phyloP scores from a whole-genome alignment of 2,113 vertebrate genomes.

The Procavia capensis region DNA sequence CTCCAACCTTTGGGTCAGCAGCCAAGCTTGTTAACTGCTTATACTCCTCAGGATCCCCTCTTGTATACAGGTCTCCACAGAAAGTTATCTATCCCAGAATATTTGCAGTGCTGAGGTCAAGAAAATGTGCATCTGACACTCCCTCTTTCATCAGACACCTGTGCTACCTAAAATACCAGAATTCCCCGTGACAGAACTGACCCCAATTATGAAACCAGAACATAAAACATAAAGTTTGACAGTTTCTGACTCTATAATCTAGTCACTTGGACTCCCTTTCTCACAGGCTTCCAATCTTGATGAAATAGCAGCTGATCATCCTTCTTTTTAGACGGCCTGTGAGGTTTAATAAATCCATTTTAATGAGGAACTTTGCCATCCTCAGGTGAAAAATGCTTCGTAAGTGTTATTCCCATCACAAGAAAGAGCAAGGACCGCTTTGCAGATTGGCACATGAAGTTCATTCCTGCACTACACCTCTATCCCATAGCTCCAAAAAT shows the following conservation, averaged over 20 bases:
- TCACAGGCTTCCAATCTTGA: constrained; percentile 59
- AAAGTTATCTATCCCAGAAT: not conserved
- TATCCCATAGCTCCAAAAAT: constrained; percentile 68
- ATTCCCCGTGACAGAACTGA: not conserved
- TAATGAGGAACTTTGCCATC: constrained; percentile 74
- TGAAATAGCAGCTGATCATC: constrained; percentile 72
- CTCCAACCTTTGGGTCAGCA: not conserved
- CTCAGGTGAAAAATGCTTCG: constrained; percentile 71
- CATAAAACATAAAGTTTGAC: constrained; percentile 40
- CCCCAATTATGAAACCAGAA: constrained; percentile 34
- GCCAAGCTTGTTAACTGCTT: not conserved
- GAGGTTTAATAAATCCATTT: constrained; percentile 78
- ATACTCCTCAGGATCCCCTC: too few species aligned
- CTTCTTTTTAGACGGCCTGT: constrained; percentile 54
- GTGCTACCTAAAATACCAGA: not conserved
- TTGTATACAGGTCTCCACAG: not conserved
- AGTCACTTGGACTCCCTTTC: constrained; percentile 35
- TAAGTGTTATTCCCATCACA: constrained; percentile 45
- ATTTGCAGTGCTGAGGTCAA: not conserved
- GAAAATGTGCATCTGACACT: not conserved
- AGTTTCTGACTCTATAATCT: constrained; percentile 39
- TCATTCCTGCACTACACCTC: constrained; percentile 60
- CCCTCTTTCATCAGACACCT: not conserved
- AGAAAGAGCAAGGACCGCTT: constrained; percentile 64
- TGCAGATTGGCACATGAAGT: constrained; percentile 75